Percentiles rank a stretch among this genome's conserved stretches.
Conservation (phyloP, 2,797 vertebrate genomes). For the Lacerta agilis region DNA sequence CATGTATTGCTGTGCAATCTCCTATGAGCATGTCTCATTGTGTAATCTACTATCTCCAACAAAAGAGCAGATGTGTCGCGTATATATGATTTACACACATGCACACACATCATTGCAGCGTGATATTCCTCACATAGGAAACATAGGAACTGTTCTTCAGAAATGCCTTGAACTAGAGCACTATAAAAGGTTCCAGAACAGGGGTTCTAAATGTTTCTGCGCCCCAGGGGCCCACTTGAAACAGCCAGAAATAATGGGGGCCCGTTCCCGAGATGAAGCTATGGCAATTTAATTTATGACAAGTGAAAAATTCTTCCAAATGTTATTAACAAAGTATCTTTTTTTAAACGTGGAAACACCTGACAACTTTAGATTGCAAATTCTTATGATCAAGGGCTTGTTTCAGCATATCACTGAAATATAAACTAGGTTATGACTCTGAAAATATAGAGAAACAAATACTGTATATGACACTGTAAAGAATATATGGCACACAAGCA, state of each 20-base stretch:
- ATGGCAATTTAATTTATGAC: background rate
- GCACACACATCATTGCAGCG: background rate
- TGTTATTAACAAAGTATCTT: background rate
- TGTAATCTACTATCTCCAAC: background rate
- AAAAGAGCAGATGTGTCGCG: background rate
- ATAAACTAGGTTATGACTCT: background rate
- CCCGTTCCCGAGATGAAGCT: background rate
- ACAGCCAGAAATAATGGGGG: background rate
- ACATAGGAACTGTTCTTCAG: background rate
- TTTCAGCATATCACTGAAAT: background rate
- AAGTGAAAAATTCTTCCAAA: background rate
- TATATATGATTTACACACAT: background rate
- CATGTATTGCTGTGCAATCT: background rate
- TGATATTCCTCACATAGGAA: background rate
- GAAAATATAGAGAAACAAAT: background rate
- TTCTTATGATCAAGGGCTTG: background rate
- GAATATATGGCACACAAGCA: background rate
- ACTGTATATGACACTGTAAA: background rate
- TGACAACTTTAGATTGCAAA: background rate
- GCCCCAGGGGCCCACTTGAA: too few relatives aligned
- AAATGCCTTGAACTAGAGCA: background rate
- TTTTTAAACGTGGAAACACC: background rate
- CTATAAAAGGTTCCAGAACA: background rate
- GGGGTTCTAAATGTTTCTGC: too few relatives aligned
- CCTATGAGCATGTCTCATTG: background rate